phyloP scores from a whole-genome alignment of 2,888 invertebrate species.

The Mechanitis messenoides region DNA sequence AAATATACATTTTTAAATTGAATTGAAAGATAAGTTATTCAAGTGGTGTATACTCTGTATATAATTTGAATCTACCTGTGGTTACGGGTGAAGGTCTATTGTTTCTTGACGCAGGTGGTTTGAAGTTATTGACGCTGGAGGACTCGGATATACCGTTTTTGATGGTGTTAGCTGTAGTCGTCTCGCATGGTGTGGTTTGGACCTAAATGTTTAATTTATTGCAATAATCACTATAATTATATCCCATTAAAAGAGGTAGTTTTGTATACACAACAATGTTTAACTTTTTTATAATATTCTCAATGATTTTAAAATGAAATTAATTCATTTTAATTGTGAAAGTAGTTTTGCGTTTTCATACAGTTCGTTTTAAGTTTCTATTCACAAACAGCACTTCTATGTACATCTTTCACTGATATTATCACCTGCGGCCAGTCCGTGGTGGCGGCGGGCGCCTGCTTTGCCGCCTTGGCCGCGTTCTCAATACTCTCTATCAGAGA shows the following conservation, averaged over 20 bases:
- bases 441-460: conserved; percentile 70
- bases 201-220: conserved; percentile 30
- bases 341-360: too few relatives aligned
- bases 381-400: too few relatives aligned
- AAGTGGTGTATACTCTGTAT: too few relatives aligned
- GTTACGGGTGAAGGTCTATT: conserved; percentile 47
- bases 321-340: too few relatives aligned
- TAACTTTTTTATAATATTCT: too few relatives aligned
- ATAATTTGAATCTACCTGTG: conserved; percentile 41
- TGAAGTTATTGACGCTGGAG: conserved; percentile 39
- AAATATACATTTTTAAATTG: too few relatives aligned
- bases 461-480: conserved; percentile 86
- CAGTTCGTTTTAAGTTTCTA: too few relatives aligned
- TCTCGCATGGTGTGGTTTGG: conserved; percentile 43
- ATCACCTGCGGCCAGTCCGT: conserved; percentile 65
- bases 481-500: conserved; percentile 94
- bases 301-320: too few relatives aligned
- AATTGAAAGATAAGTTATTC: too few relatives aligned
- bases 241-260: too few relatives aligned
- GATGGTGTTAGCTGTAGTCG: conserved; percentile 39
- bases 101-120: conserved; percentile 54
- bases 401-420: too few relatives aligned
- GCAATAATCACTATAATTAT: not conserved
- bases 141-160: conserved; percentile 56
- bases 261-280: too few relatives aligned